phyloP scores from a whole-genome alignment of 2,113 vertebrate genomes.

The Nerophis lumbriciformis region DNA sequence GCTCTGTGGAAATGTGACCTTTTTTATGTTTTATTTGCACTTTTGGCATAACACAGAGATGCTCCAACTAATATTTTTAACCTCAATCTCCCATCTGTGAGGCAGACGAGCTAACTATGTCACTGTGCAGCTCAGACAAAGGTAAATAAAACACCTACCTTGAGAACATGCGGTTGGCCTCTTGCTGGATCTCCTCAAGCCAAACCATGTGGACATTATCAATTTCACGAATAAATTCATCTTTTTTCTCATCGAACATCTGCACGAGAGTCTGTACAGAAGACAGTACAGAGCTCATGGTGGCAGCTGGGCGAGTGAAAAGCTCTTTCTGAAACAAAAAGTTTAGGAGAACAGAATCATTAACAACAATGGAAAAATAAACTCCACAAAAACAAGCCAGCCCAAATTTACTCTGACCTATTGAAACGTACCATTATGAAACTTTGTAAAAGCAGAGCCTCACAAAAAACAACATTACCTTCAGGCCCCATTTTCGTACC shows the following conservation, averaged over 20 bases:
- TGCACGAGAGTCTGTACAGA: constrained; percentile 63
- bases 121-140: neutral
- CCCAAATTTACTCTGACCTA: too few species aligned
- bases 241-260: constrained; percentile 69
- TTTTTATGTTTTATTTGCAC: too few species aligned
- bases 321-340: neutral
- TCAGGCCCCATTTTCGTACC: too few species aligned
- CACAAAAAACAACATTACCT: too few species aligned
- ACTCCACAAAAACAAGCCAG: neutral
- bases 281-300: constrained; percentile 61
- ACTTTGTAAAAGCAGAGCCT: too few species aligned
- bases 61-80: too few species aligned
- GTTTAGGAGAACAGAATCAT: neutral
- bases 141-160: constrained; percentile 60
- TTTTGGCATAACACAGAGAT: too few species aligned
- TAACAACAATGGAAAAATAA: neutral
- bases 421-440: too few species aligned
- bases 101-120: too few species aligned
- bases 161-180: constrained; percentile 82
- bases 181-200: constrained; percentile 86
- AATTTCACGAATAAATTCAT: constrained; percentile 71
- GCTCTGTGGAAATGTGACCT: too few species aligned
- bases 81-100: too few species aligned
- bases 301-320: constrained; percentile 26
- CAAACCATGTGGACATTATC: constrained; percentile 81